Conservation (phyloP, 2,888 invertebrate species). For the Hypomecis punctinalis region DNA sequence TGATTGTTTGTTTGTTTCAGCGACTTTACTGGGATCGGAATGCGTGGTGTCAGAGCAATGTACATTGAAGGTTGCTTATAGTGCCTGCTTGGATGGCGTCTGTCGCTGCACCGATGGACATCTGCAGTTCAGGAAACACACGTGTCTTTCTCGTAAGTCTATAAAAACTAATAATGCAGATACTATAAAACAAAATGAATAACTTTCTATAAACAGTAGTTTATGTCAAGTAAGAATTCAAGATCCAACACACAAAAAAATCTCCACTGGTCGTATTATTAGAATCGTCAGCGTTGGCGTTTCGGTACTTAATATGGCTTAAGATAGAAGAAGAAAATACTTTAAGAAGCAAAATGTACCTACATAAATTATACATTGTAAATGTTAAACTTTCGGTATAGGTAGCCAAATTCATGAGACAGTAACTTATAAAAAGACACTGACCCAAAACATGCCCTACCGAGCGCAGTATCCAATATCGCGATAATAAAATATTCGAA, state of each 20-base stretch:
- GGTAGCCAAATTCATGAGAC: not conserved
- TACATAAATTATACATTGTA: too few relatives aligned
- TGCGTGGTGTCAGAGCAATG: constrained; percentile 94
- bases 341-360: too few relatives aligned
- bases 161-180: too few relatives aligned
- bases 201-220: too few relatives aligned
- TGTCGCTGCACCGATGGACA: constrained; percentile 94
- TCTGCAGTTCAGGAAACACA: constrained; percentile 94
- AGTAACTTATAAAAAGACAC: constrained; percentile 9
- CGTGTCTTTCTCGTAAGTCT: constrained; percentile 95
- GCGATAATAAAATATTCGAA: constrained; percentile 40
- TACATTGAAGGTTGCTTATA: constrained; percentile 94
- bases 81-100: constrained; percentile 92
- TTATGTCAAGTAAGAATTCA: too few relatives aligned
- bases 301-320: too few relatives aligned
- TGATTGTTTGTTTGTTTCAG: constrained; percentile 81
- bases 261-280: too few relatives aligned
- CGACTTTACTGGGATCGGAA: constrained; percentile 92
- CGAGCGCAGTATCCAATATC: constrained; percentile 43
- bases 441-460: constrained; percentile 12
- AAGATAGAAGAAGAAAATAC: too few relatives aligned
- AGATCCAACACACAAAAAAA: too few relatives aligned
- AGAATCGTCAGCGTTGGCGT: too few relatives aligned
- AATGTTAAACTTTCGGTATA: too few relatives aligned
- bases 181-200: too few relatives aligned